Conservation (phyloP, 2,113 vertebrate genomes). For the Callithrix jacchus region DNA sequence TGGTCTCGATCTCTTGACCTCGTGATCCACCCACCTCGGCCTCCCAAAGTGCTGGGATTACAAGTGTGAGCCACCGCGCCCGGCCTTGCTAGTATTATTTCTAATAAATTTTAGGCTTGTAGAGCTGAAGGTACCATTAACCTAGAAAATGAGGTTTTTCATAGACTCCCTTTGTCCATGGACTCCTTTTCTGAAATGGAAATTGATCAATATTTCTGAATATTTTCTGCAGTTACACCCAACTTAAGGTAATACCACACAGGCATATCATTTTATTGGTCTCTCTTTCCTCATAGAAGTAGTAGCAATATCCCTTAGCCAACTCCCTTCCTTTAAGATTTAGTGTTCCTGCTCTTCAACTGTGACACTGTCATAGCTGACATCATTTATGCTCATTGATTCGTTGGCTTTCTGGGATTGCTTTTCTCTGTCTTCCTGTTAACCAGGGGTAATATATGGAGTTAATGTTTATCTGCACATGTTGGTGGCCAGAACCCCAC, state of each 20-base stretch:
- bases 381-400: background rate
- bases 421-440: background rate
- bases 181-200: too few species aligned
- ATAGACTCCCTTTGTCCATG: too few species aligned
- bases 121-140: background rate
- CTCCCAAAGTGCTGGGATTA: too few species aligned
- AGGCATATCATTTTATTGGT: background rate
- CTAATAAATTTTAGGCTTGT: background rate
- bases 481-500: background rate
- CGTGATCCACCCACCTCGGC: too few species aligned
- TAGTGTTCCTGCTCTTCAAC: background rate
- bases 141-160: background rate
- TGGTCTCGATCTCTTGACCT: too few species aligned
- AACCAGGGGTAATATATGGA: background rate
- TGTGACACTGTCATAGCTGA: background rate
- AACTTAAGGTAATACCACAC: background rate
- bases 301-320: background rate
- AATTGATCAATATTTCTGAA: background rate
- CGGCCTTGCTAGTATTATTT: conserved; percentile 11
- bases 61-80: too few species aligned
- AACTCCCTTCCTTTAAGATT: conserved; percentile 12
- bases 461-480: background rate
- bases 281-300: background rate
- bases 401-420: background rate
- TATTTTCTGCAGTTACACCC: background rate